Base-by-base conservation (phyloP, 2,113 vertebrate genomes). In the Campylomormyrus tamandua region DNA sequence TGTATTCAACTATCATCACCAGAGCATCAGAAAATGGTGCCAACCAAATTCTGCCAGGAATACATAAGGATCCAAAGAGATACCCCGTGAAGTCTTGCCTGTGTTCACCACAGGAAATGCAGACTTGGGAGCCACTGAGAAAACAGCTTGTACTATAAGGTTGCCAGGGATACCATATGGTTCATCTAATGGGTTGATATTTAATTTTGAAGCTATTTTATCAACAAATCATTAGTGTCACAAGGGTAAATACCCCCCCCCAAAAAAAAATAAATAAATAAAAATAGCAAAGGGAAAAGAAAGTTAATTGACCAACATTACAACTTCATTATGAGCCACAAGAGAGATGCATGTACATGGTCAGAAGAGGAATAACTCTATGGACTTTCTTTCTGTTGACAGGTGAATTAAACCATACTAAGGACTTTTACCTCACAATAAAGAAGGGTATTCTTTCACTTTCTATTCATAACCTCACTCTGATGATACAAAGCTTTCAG, bases 341-440 rank as follows among this genome's bases (percentile, higher is more conserved):
- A 93, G 93, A 95, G 93, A 94, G 94, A 94, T 94, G 21, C 3
- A 17, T 24, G 11, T 95, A 95, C 94, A 92, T 93, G 93, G 93
- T 95, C 94, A 95, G 92, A 93, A 50, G 94, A 93, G 91, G 93
- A 94, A 91, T 83, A 89, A 91, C 94, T 93, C 94, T 88, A 91
- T 83, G 88, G 88, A 62, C 39, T 66, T 24, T 89, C 91, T 92
- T 90, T 91, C 89, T 91, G 66, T 93, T 53, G 93, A 94, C 92
- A 94, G 91, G 93, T 90, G 90, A 90, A 56, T 88, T 50, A 84
- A n/a, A 21, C 83, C 83, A n/a, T 5, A 48, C 19, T 27, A 84
- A 24, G 83, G 83, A 84, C 45, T n/a, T 46, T 3, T 3, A 84
- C 45, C 17, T 17, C 83, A 48, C 19, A 24, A 7, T 84, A 21